Evolutionary conservation across 2,113 vertebrate species (phyloP).

Genomic region (Probosciger aterrimus): DNA sequence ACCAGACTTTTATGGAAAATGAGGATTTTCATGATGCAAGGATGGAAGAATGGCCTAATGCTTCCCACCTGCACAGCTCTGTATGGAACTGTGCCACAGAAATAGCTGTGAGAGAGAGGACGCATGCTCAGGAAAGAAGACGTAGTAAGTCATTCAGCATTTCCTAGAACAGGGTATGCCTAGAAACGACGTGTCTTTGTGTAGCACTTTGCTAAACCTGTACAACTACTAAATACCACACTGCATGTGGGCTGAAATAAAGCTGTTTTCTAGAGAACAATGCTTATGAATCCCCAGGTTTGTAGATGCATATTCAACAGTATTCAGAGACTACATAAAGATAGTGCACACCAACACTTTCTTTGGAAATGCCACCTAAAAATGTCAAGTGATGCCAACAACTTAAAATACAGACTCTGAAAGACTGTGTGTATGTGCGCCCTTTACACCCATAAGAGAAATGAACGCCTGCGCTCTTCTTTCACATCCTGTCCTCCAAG

Average conservation of each 20-base stretch:
- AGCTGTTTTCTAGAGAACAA: background rate
- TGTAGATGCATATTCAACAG: background rate
- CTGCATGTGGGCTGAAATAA: background rate
- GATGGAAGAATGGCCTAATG: background rate
- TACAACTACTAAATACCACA: background rate
- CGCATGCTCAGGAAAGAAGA: background rate
- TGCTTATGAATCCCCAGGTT: background rate
- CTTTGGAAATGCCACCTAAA: background rate
- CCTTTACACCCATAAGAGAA: background rate
- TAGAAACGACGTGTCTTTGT: background rate
- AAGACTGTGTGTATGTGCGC: background rate
- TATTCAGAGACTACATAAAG: background rate
- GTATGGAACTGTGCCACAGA: background rate
- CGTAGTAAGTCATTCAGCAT: background rate
- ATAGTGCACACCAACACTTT: background rate
- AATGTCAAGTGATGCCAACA: background rate
- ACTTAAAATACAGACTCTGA: background rate
- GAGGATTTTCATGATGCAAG: background rate
- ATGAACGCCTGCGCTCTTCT: background rate
- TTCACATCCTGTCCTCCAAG: background rate
- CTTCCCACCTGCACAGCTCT: background rate
- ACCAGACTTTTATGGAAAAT: background rate
- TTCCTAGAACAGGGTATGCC: background rate
- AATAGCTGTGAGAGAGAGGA: background rate
- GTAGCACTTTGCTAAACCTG: background rate